Evolutionary conservation across 2,888 invertebrate genomes (phyloP).

Genomic region (Cataglyphis albicans): DNA sequence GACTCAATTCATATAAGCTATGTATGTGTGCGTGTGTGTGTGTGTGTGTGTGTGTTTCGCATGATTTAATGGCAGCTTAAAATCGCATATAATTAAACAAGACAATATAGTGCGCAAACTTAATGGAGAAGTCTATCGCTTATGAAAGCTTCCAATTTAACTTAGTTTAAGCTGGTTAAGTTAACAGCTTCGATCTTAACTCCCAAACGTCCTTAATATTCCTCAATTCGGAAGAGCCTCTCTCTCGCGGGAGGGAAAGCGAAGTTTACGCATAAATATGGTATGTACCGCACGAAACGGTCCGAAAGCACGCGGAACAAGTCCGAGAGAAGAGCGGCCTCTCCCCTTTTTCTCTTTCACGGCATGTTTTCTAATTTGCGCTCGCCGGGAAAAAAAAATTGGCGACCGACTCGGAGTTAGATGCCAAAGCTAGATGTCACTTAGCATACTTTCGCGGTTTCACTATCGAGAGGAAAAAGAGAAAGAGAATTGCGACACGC

Average conservation of each 20-base stretch:
- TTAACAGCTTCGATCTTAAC: slow-evolving; percentile 14
- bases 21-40: too few relatives aligned
- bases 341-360: slow-evolving; percentile 9
- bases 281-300: neutral
- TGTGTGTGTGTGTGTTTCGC: neutral
- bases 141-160: slow-evolving; percentile 25
- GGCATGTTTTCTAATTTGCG: slow-evolving; percentile 37
- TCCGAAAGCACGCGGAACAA: slow-evolving; percentile 11
- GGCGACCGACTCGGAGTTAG: slow-evolving; percentile 29
- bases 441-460: slow-evolving; percentile 47
- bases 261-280: slow-evolving; percentile 4
- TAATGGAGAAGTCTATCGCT: slow-evolving; percentile 1
- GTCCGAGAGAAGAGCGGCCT: neutral
- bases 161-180: slow-evolving; percentile 14
- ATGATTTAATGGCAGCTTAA: neutral
- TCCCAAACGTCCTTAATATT: neutral
- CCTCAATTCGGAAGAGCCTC: neutral
- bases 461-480: slow-evolving; percentile 35
- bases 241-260: neutral
- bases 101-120: neutral
- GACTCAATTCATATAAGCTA: neutral
- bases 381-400: slow-evolving; percentile 1
- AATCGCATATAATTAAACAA: neutral
- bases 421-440: slow-evolving; percentile 5
- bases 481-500: slow-evolving; percentile 24